Percentiles rank a stretch among this genome's conserved stretches.
These are phyloP conservation scores for Perdita meconis DNA, from an alignment of 2,888 invertebrate genomes.

Conservation along the genomic window DNA sequence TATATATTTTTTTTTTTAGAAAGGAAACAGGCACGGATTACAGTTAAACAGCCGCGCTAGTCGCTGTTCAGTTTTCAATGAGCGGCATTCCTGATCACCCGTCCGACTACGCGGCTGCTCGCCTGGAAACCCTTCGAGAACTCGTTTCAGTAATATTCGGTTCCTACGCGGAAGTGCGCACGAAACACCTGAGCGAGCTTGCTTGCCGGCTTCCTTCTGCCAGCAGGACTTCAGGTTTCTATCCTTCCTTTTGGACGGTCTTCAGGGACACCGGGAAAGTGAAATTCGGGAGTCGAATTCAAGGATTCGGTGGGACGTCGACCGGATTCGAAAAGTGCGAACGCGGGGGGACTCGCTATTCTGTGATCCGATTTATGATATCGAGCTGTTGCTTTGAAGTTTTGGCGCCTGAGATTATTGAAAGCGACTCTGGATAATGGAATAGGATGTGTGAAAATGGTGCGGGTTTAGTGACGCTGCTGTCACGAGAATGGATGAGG, in stretches of 20 bases:
- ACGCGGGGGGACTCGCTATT: too few species aligned
- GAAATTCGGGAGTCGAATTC: background rate
- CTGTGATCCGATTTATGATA: background rate
- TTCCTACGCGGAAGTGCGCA: slow-evolving; percentile 65
- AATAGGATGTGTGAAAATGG: background rate
- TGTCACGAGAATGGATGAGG: background rate
- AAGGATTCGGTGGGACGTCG: background rate
- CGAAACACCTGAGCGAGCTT: slow-evolving; percentile 51
- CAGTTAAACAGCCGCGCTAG: slow-evolving; percentile 72
- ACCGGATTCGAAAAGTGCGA: background rate
- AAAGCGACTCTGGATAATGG: too few species aligned
- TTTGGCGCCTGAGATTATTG: background rate
- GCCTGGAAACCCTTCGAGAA: slow-evolving; percentile 63
- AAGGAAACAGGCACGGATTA: slow-evolving; percentile 76
- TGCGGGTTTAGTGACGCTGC: background rate
- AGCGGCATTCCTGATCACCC: slow-evolving; percentile 63
- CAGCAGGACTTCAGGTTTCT: slow-evolving; percentile 22
- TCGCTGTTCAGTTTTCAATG: slow-evolving; percentile 64
- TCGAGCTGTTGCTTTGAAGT: background rate
- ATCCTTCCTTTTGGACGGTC: slow-evolving; percentile 10
- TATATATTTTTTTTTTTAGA: slow-evolving; percentile 74
- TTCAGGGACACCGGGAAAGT: background rate
- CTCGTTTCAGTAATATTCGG: slow-evolving; percentile 56
- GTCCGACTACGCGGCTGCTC: slow-evolving; percentile 54
- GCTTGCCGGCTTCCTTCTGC: slow-evolving; percentile 18